Evolutionary conservation across 2,888 invertebrate species (phyloP), one percentile per base, ranked within the genome.

Genomic region (Tanytarsus gracilentus): DNA sequence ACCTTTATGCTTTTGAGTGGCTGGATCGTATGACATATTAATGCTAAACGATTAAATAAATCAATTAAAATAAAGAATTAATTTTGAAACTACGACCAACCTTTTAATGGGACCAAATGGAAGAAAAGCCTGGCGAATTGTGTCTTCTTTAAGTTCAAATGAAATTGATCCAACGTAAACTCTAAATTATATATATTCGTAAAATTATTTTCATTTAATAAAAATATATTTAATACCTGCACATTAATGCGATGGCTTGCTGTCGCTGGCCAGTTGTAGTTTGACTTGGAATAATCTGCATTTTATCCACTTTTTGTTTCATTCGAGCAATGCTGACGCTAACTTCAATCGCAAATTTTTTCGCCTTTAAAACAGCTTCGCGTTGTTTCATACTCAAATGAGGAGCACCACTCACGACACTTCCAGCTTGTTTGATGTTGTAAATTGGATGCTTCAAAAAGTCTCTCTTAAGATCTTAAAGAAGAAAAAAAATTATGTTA

Each of bases 111-210:
- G 98, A 11, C 99, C 99, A 75, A 98, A 99, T 18, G 97, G 97
- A 63, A 92, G 79, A 75, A 99, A 99, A 16, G 96, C 94, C 70
- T 93, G 91, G 51, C 95, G 81, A 67, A 99, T 94, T 4, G 97
- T 97, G 75, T 99, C 99, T 76, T 99, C 99, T 74, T 96, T 94
- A 68, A 99, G 79, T 75, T 99, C 99, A 76, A 99, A 99, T 71
- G 96, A 97, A 70, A 99, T 98, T 69, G 97, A 97, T 63, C 99
- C 99, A 64, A 99, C 97, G 77, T 99, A 99, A 51, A 99, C 96
- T 74, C 99, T 94, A 79, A 44, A 44, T 14, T 40, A 2, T 40
- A 16, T 61, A 23, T 2, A 29, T 25, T 27, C n/a, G n/a, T n/a
- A n/a, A n/a, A n/a, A n/a, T n/a, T n/a, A n/a, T n/a, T n/a, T n/a